Evolutionary conservation across 2,888 invertebrate species (phyloP).

Genomic region (Doris montereyensis): DNA sequence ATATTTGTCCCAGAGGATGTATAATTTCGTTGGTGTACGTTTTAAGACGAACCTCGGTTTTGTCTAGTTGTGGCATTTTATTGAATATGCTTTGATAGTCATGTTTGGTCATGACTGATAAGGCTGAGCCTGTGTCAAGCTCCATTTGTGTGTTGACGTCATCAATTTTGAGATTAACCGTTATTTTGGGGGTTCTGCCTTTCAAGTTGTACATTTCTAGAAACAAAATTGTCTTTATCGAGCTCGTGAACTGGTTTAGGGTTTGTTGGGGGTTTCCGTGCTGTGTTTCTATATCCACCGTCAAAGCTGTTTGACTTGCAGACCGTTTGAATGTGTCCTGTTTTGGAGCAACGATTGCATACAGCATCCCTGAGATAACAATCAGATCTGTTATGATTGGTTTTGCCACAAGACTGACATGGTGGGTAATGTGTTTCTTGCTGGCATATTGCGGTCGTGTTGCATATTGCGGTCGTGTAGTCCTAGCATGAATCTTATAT

Average conservation of each 20-base stretch:
- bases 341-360: not conserved
- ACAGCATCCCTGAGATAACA: not conserved
- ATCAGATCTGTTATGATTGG: not conserved
- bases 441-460: no score
- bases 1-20: not conserved
- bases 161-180: no score
- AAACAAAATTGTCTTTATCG: not conserved
- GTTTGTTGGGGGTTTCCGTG: not conserved
- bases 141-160: no score
- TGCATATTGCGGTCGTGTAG: no score
- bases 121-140: not conserved
- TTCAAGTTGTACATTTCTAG: not conserved
- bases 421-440: not conserved
- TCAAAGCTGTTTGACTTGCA: not conserved
- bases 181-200: no score
- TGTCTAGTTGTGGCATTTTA: no score
- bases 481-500: not conserved
- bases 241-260: not conserved
- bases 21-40: not conserved
- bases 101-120: not conserved
- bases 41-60: no score
- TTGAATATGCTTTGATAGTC: not conserved
- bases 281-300: not conserved
- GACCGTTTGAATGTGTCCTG: not conserved
- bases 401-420: not conserved